A percentile compares a stretch with the other conserved stretches of the same genome.
Conservation (phyloP, 2,797 vertebrate genomes). For the Xiphorhynchus erythropygius region DNA sequence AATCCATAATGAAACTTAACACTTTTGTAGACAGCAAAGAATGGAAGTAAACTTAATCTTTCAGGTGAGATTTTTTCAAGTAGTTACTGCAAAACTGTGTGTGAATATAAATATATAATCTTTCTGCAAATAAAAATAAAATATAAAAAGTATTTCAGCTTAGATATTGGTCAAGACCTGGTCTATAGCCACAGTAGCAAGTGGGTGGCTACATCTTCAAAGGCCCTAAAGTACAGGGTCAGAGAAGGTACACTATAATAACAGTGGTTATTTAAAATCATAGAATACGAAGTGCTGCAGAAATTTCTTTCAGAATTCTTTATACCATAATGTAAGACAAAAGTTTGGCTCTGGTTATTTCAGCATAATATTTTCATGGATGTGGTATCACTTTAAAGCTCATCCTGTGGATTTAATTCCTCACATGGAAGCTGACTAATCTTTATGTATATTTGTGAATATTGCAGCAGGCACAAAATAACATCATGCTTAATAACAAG, state of each 20-base stretch:
- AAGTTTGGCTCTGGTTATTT: background rate
- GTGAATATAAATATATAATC: background rate
- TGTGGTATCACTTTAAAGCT: background rate
- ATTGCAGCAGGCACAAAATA: conserved; percentile 13
- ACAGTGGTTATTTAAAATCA: background rate
- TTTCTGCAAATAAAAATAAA: background rate
- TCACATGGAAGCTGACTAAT: conserved; percentile 15
- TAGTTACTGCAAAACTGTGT: background rate
- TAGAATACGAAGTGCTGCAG: fast-evolving
- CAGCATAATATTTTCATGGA: background rate
- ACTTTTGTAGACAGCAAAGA: background rate
- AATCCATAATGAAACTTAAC: background rate
- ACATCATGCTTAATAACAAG: conserved; percentile 35
- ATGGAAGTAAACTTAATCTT: background rate
- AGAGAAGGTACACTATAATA: background rate
- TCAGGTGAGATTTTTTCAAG: background rate
- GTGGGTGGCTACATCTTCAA: background rate
- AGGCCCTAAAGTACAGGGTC: background rate
- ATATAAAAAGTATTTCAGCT: background rate
- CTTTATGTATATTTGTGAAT: conserved; percentile 48
- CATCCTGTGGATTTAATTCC: background rate
- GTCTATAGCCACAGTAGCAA: background rate
- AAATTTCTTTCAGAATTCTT: background rate
- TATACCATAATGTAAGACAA: background rate
- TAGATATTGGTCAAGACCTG: background rate